phyloP scores from a whole-genome alignment of 2,113 vertebrate species.

The Rhinolophus ferrumequinum region DNA sequence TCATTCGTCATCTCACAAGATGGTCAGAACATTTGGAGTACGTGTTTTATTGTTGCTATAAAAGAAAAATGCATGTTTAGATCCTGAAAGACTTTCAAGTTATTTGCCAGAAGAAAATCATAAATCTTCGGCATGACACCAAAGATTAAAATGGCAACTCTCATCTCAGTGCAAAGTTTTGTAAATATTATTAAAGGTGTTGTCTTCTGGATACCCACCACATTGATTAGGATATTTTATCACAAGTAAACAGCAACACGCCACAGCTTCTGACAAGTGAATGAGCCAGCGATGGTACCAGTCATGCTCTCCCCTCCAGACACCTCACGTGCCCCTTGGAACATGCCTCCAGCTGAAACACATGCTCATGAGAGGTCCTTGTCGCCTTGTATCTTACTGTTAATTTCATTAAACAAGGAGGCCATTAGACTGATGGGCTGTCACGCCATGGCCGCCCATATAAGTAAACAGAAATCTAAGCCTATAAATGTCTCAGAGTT shows the following conservation, averaged over 20 bases:
- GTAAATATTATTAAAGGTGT: not conserved
- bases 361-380: too few relatives aligned
- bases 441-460: not conserved
- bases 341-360: not conserved
- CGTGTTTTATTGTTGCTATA: not conserved
- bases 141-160: not conserved
- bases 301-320: not conserved
- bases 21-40: not conserved
- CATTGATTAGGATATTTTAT: rapidly evolving
- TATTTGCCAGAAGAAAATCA: not conserved
- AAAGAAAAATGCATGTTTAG: not conserved
- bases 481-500: not conserved
- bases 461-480: not conserved
- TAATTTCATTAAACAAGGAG: not conserved
- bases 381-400: not conserved
- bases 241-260: not conserved
- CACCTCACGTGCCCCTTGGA: not conserved
- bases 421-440: not conserved
- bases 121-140: too few relatives aligned
- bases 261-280: not conserved
- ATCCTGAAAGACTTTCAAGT: not conserved
- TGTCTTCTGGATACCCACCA: not conserved
- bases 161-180: not conserved
- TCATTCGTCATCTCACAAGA: not conserved
- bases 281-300: too few relatives aligned